A percentile compares a stretch with the other conserved stretches of the same genome.
Conservation (phyloP, 2,888 invertebrate genomes). For the Prostheceraeus crozeri region DNA sequence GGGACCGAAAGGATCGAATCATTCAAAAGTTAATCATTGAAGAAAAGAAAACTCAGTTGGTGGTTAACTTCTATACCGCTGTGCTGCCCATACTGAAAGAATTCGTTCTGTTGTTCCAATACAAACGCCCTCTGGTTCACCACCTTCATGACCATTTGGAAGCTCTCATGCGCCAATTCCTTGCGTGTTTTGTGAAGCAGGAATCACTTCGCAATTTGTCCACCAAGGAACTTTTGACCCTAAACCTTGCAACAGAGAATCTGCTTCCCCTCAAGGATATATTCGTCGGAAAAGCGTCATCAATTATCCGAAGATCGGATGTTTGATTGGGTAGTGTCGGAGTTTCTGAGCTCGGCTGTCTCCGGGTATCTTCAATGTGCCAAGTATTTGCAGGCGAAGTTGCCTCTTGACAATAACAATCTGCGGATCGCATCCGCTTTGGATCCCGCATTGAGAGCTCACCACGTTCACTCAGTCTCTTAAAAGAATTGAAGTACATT, state of each 20-base stretch:
- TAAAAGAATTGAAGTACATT: too few species aligned
- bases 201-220: constrained; percentile 21
- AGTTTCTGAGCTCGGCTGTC: constrained; percentile 19
- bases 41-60: constrained; percentile 29
- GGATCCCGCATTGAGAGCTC: too few species aligned
- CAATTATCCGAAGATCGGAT: constrained; percentile 4
- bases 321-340: neutral
- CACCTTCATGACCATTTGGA: constrained; percentile 29
- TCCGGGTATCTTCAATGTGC: constrained; percentile 36
- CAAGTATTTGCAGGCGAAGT: constrained; percentile 38
- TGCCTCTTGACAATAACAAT: constrained; percentile 41
- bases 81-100: constrained; percentile 30
- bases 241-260: neutral
- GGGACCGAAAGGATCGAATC: constrained; percentile 24
- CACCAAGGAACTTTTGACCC: constrained; percentile 1
- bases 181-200: constrained; percentile 32
- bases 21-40: constrained; percentile 3
- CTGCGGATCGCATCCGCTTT: too few species aligned
- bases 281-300: constrained; percentile 30
- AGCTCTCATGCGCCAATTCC: constrained; percentile 11
- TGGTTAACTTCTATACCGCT: constrained; percentile 24
- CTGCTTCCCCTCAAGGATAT: constrained; percentile 2
- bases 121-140: constrained; percentile 28
- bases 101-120: constrained; percentile 31
- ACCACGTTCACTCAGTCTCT: too few species aligned